A percentile compares a stretch with the other conserved stretches of the same genome.
Evolutionary conservation across 2,888 invertebrate genomes (phyloP).

Genomic region (Blastobasis adustella): DNA sequence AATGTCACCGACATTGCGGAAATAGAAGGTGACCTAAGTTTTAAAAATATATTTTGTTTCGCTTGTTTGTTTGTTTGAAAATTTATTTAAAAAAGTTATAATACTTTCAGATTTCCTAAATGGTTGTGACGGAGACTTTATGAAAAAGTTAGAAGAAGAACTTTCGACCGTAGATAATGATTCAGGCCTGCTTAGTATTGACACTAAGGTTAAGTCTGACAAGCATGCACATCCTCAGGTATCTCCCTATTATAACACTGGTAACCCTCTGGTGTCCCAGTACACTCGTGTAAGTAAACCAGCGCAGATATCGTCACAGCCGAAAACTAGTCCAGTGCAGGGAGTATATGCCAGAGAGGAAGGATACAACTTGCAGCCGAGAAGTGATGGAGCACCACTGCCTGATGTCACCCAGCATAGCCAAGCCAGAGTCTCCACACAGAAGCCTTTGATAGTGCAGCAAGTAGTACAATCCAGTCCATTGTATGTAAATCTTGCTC

Average conservation of each 20-base stretch:
- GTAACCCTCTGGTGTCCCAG: slow-evolving; percentile 58
- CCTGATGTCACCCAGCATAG: slow-evolving; percentile 49
- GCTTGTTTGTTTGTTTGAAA: background rate
- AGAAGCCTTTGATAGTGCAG: slow-evolving; percentile 55
- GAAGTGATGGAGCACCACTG: slow-evolving; percentile 31
- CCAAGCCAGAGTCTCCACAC: slow-evolving; percentile 31
- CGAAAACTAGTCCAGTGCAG: slow-evolving; percentile 44
- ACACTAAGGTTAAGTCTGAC: slow-evolving; percentile 41
- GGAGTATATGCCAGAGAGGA: slow-evolving; percentile 46
- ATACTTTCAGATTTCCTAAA: slow-evolving; percentile 76
- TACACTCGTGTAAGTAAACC: slow-evolving; percentile 39
- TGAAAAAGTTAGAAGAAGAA: slow-evolving; percentile 69
- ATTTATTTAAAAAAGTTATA: background rate
- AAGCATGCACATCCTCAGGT: slow-evolving; percentile 38
- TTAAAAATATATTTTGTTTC: background rate
- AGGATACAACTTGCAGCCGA: slow-evolving; percentile 38
- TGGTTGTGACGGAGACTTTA: slow-evolving; percentile 79
- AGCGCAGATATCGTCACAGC: slow-evolving; percentile 26
- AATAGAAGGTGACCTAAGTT: slow-evolving; percentile 76
- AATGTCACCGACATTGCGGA: slow-evolving; percentile 80
- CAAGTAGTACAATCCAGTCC: slow-evolving; percentile 56
- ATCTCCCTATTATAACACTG: slow-evolving; percentile 42
- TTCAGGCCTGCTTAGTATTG: slow-evolving; percentile 40
- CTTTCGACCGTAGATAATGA: slow-evolving; percentile 50
- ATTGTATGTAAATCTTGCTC: slow-evolving; percentile 55